Evolutionary conservation across 2,888 invertebrate species (phyloP), one percentile per base, ranked within the genome.

Genomic region (Tetragonula carbonaria): DNA sequence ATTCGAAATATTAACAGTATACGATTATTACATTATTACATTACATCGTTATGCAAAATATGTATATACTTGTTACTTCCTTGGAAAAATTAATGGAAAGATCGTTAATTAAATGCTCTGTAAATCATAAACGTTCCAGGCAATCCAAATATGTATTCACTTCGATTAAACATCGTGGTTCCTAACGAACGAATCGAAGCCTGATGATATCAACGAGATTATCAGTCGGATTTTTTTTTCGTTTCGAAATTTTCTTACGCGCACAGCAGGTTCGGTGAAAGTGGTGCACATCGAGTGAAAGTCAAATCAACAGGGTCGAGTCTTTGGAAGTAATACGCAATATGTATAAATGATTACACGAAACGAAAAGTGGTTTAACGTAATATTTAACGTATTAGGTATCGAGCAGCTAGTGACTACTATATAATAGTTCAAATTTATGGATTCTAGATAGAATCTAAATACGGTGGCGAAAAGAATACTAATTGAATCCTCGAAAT

Each of bases 241-340:
- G 55, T 89, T 86, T 85, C 80, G 84, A 88, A 84, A 88, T 87
- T 74, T 82, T 80, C 78, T 74, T 65, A 59, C 71, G 28, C 18
- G n/a, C 53, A 59, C 38, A 28, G 23, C 65, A 33, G 50, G 11
- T 28, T 71, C n/a, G 77, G 89, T 86, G 89, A 90, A 90, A 90
- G 89, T 80, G 82, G 78, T 90, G 86, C 86, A 83, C n/a, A 33
- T 0, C 55, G 78, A 83, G 87, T 86, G 90, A 90, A 90, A 90
- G 90, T 90, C 80, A 84, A 87, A 89, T 87, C 86, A 72, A 82
- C 79, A 62, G 16, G 65, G 14, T 68, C 74, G 57, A 76, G 23
- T 33, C 72, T 53, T 66, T 71, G 59, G 50, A 53, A 68, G 55
- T 75, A 28, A 28, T 28, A 74, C 59, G 45, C 50, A 67, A 82